Base-by-base conservation (phyloP, 1,140 invertebrate genomes). In the Drosophila azteca region DNA sequence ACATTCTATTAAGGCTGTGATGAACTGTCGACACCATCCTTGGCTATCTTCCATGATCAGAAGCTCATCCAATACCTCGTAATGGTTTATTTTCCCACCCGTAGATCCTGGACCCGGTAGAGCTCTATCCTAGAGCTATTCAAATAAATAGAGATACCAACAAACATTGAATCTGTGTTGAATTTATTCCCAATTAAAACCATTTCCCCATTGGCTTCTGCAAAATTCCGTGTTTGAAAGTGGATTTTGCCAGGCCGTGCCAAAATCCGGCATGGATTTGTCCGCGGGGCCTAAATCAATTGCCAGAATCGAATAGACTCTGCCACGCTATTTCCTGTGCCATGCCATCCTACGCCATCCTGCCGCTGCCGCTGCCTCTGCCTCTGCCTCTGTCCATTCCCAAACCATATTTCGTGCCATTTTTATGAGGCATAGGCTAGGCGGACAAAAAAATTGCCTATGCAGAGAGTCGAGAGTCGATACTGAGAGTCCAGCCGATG, bases 361-460 rank as follows among this genome's bases (percentile, higher is more conserved):
- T 52, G 53, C 39, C 43, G 20, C 31, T 22, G 52, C 46, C 15
- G 43, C 31, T 41, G 52, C n/a, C n/a, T n/a, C n/a, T n/a, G 53
- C 39, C 43, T 24, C 31, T 22, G 52, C 46, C 15, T 46, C 31
- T 41, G 52, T 41, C 57, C 31, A 43, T 22, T 8, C 24, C 60
- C 45, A 39, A 63, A 58, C 46, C 77, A 85, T 87, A 87, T 75
- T 87, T 87, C 75, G 82, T 65, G 51, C 48, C 39, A 77, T 87
- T 85, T 85, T 85, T 87, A 87, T 87, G 82, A 81, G 66, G 62
- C 78, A 82, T 82, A 78, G 35, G 35, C 11, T 20, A 20, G 31
- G 8, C 17, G 17, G 17, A 29, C 26, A 69, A 87, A 68, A 87
- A 85, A 84, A 77, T 69, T 74, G 77, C 53, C 77, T 69, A 67